A percentile compares a stretch with the other conserved stretches of the same genome.
phyloP scores from a whole-genome alignment of 1,140 invertebrate species.

The Steinernema khuongi region DNA sequence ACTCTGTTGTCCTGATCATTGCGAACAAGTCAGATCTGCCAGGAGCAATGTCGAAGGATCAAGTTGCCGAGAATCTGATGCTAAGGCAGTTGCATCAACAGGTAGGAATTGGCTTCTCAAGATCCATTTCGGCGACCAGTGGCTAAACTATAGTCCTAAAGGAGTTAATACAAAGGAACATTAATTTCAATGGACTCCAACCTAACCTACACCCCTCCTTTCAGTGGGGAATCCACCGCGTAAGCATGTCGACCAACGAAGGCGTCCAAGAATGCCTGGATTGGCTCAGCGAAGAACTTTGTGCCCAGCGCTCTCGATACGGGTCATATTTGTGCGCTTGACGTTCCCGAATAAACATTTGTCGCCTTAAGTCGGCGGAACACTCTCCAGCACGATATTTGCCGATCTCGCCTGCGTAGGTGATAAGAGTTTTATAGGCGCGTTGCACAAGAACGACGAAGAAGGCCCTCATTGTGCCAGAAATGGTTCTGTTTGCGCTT shows the following conservation, averaged over 20 bases:
- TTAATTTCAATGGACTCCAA: not conserved
- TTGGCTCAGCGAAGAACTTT: not conserved
- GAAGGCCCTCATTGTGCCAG: too few relatives aligned
- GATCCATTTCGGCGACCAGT: too few relatives aligned
- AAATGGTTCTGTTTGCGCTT: too few relatives aligned
- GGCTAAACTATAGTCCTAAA: too few relatives aligned
- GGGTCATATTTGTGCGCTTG: not conserved
- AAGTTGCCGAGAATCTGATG: not conserved
- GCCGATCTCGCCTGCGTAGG: too few relatives aligned
- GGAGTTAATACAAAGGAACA: too few relatives aligned
- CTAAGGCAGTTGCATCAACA: not conserved
- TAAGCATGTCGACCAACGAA: not conserved
- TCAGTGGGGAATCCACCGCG: not conserved
- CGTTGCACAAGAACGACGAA: too few relatives aligned
- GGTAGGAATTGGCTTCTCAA: too few relatives aligned
- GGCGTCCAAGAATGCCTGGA: not conserved
- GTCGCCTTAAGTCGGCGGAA: too few relatives aligned
- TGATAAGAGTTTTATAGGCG: too few relatives aligned
- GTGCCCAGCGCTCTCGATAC: not conserved
- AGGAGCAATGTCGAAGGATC: not conserved
- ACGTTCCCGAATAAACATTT: not conserved
- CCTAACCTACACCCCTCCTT: too few relatives aligned
- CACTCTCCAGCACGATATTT: too few relatives aligned
- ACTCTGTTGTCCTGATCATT: constrained; percentile 3
- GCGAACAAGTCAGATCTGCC: constrained; percentile 19